phyloP scores from a whole-genome alignment of 2,888 invertebrate genomes.

The Alcis repandata region DNA sequence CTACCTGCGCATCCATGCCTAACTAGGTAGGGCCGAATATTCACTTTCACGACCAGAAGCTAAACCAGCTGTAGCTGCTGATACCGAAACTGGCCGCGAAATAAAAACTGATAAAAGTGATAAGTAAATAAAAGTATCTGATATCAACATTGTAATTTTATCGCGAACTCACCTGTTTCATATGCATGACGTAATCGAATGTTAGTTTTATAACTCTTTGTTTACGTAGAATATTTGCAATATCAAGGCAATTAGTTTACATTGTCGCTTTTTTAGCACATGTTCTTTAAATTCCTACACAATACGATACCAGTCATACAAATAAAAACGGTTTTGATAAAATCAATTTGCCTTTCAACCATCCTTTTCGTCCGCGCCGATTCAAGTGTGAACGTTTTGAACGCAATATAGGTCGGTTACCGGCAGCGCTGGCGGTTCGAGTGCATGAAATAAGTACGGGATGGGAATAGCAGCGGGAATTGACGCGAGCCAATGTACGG shows the following conservation, averaged over 20 bases:
- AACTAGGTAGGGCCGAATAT: slow-evolving; percentile 22
- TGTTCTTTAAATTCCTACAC: neutral
- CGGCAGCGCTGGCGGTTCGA: slow-evolving; percentile 7
- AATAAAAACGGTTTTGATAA: neutral
- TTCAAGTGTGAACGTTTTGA: slow-evolving; percentile 3
- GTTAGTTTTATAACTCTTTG: neutral
- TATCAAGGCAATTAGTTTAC: slow-evolving; percentile 7
- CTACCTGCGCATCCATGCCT: slow-evolving; percentile 27
- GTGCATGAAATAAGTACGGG: slow-evolving; percentile 40
- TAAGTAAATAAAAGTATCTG: slow-evolving; percentile 2
- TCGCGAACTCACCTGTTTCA: neutral
- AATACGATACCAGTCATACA: neutral
- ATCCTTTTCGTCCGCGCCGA: neutral
- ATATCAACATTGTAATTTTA: neutral
- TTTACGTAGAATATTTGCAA: slow-evolving; percentile 2
- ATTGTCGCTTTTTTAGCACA: neutral
- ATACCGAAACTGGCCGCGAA: neutral
- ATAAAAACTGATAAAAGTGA: neutral
- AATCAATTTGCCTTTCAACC: neutral
- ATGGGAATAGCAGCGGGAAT: slow-evolving; percentile 11
- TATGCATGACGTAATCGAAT: neutral
- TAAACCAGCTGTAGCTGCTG: slow-evolving; percentile 1
- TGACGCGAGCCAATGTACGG: neutral
- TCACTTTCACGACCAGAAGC: slow-evolving; percentile 11
- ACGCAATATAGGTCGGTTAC: slow-evolving; percentile 26